Conservation (phyloP, 2,113 vertebrate genomes). For the Eulemur macaco region DNA sequence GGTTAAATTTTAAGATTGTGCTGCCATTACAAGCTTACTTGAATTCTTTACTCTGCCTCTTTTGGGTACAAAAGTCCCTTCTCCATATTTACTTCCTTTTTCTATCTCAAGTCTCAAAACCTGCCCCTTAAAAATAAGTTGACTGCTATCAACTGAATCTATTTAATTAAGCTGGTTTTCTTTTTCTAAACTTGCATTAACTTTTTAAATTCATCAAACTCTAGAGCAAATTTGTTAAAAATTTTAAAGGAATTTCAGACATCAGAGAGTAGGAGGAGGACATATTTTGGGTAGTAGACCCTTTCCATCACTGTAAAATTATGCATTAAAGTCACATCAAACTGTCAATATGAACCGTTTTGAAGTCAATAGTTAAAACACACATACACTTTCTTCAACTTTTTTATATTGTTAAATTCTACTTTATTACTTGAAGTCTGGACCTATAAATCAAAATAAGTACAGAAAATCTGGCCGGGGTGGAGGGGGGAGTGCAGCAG, state of each 20-base stretch:
- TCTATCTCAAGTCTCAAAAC: not conserved
- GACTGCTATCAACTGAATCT: not conserved
- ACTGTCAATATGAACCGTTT: not conserved
- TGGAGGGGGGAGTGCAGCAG: no score
- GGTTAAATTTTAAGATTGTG: not conserved
- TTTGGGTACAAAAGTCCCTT: not conserved
- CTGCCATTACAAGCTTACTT: not conserved
- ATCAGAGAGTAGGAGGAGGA: not conserved
- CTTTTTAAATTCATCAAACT: not conserved
- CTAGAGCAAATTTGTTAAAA: not conserved
- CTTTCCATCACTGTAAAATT: not conserved
- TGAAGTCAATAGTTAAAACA: not conserved
- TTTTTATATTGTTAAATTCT: not conserved
- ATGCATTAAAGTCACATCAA: not conserved
- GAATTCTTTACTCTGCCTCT: not conserved
- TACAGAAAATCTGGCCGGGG: not conserved
- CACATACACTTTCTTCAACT: not conserved
- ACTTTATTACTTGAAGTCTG: not conserved
- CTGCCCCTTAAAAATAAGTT: not conserved
- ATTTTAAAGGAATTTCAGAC: conserved; percentile 2
- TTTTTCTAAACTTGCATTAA: not conserved
- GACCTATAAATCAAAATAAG: not conserved
- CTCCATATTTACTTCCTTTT: not conserved
- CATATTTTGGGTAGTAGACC: not conserved
- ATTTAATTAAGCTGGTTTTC: conserved; percentile 8